Percentiles rank a stretch among this genome's conserved stretches.
phyloP scores from a whole-genome alignment of 1,140 invertebrate genomes.

The Antheraea mylitta region DNA sequence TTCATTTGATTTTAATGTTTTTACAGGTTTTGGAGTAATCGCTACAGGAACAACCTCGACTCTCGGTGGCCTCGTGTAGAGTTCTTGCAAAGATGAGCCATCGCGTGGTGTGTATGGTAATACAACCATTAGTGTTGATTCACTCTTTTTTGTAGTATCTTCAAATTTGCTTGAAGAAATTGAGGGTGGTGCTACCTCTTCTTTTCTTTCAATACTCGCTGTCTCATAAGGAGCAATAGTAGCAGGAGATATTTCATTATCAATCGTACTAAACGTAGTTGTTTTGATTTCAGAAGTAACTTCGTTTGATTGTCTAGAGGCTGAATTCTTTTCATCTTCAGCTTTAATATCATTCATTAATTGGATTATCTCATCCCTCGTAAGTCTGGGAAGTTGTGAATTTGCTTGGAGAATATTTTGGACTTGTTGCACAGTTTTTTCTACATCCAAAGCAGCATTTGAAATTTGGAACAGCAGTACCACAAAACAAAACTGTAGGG shows the following conservation, averaged over 20 bases:
- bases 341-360: constrained; percentile 81
- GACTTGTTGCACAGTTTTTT: constrained; percentile 81
- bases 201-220: constrained; percentile 26
- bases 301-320: constrained; percentile 31
- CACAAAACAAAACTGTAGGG: constrained; percentile 47
- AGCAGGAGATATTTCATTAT: constrained; percentile 47
- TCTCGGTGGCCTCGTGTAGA: constrained; percentile 65
- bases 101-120: constrained; percentile 68
- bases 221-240: constrained; percentile 20
- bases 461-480: constrained; percentile 35
- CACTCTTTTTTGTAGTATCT: constrained; percentile 51
- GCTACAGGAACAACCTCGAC: constrained; percentile 57
- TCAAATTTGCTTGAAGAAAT: constrained; percentile 30
- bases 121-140: constrained; percentile 57
- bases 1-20: constrained; percentile 34
- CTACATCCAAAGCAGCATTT: constrained; percentile 57
- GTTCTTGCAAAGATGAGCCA: constrained; percentile 67
- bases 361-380: constrained; percentile 79
- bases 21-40: constrained; percentile 57
- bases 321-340: constrained; percentile 63
- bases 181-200: constrained; percentile 19
- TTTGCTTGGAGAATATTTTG: constrained; percentile 79
- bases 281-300: constrained; percentile 25
- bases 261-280: constrained; percentile 39
- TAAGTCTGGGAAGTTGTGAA: constrained; percentile 78